Evolutionary conservation across 2,113 vertebrate genomes (phyloP), one percentile per base, ranked within the genome.

Genomic region (Salvelinus alpinus): DNA sequence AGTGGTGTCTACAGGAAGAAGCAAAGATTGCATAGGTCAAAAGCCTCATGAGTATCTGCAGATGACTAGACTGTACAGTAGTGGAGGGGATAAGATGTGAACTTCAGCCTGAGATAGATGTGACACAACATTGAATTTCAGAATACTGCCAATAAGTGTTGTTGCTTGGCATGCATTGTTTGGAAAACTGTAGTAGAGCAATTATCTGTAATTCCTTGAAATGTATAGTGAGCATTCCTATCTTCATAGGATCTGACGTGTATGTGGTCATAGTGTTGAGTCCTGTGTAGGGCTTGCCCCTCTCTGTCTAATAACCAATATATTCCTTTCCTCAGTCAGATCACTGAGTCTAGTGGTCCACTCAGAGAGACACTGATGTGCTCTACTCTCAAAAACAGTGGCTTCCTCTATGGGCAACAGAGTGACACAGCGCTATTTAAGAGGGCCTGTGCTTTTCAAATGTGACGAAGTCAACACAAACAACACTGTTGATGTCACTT

Each of bases 11-110:
- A 87, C 76, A 74, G 85, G 85, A 83, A 83, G 88, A 54, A 85
- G 85, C 57, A 65, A 84, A 87, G 84, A 90, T 92, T 93, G 92
- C 90, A 94, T 91, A 94, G 90, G 88, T 92, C 89, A 82, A 86
- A 88, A 92, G 51, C 77, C 74, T 78, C 80, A 77, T 67, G 80
- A 74, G 82, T 79, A 80, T 88, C 80, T 89, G 86, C 88, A 83
- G 80, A 81, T 71, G 81, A 80, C 72, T 79, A 70, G 75, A 76
- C 82, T 82, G 79, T 84, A 88, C 72, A 72, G 75, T 60, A 16
- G 75, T 14, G 31, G 29, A 27, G 5, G 57, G 25, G 11, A 54
- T 14, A 12, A 22, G 70, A 25, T 3, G 4, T 5, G 64, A 73
- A 72, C 24, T 25, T 4, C 38, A 73, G 68, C 51, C 71, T 66